Conservation (phyloP, 37 sponge, comb jelly and placozoan genomes). For the Haliclona indistincta region DNA sequence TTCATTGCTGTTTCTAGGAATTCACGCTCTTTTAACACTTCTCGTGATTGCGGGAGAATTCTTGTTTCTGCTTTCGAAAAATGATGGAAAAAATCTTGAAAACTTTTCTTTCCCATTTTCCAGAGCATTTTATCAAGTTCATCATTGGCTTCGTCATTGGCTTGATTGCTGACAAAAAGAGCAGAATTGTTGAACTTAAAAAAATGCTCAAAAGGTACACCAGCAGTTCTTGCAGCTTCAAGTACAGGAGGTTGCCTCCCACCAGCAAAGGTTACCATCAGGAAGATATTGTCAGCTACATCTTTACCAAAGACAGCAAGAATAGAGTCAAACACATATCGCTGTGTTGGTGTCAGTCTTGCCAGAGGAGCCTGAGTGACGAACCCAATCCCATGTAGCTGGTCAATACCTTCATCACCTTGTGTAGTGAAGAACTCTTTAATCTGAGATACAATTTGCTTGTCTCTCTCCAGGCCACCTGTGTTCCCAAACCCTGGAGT, state of each 20-base stretch:
- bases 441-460: constrained; percentile 22
- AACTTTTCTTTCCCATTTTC: constrained; percentile 68
- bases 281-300: constrained; percentile 41
- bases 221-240: constrained; percentile 44
- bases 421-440: constrained; percentile 19
- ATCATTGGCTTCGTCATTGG: neutral
- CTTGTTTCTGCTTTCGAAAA: constrained; percentile 3
- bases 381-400: constrained; percentile 46
- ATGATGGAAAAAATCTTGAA: constrained; percentile 52
- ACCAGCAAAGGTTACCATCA: constrained; percentile 86
- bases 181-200: constrained; percentile 83
- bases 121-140: constrained; percentile 41
- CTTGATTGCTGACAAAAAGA: constrained; percentile 3
- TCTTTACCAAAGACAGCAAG: constrained; percentile 38
- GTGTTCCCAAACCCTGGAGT: constrained; percentile 66
- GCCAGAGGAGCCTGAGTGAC: constrained; percentile 50
- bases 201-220: constrained; percentile 27
- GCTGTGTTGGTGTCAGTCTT: constrained; percentile 42
- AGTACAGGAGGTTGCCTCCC: constrained; percentile 56
- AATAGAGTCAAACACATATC: constrained; percentile 50
- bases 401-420: constrained; percentile 12
- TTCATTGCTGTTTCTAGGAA: constrained; percentile 43
- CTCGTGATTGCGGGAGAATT: constrained; percentile 53
- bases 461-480: constrained; percentile 37
- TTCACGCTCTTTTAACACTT: constrained; percentile 60